Conservation (phyloP, 2,797 vertebrate species). For the Argentina silus region DNA sequence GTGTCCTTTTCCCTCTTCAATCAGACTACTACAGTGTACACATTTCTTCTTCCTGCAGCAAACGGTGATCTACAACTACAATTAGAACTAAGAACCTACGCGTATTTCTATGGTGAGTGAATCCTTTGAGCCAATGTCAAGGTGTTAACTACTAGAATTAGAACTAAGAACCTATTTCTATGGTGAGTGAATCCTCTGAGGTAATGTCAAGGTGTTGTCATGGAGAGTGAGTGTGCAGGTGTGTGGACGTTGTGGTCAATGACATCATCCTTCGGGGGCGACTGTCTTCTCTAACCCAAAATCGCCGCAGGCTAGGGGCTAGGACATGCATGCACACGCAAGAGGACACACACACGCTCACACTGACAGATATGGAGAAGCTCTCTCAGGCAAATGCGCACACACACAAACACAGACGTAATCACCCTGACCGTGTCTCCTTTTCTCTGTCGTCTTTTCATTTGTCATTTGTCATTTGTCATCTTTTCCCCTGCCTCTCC, state of each 20-base stretch:
- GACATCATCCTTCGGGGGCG: conserved; percentile 62
- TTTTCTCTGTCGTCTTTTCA: neutral
- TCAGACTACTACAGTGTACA: neutral
- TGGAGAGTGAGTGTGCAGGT: conserved; percentile 24
- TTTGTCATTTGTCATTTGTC: no score
- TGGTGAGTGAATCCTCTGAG: neutral
- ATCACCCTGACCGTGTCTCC: neutral
- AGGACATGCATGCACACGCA: conserved; percentile 14
- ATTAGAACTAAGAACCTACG: no score
- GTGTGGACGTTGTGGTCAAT: conserved; percentile 48
- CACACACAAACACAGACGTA: no score
- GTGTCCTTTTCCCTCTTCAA: neutral
- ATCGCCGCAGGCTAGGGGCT: conserved; percentile 41
- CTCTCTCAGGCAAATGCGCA: conserved; percentile 29
- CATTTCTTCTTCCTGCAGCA: no score
- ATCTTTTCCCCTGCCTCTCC: no score
- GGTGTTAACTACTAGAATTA: no score
- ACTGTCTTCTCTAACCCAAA: conserved; percentile 59
- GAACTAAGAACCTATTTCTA: no score
- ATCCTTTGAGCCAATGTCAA: neutral
- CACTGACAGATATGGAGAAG: conserved; percentile 7
- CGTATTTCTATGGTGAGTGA: no score
- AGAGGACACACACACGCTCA: conserved; percentile 26
- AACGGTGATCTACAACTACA: no score
- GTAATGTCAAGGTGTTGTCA: neutral